Conservation (phyloP, 2,113 vertebrate species). For the Pomatorhinus ruficollis region DNA sequence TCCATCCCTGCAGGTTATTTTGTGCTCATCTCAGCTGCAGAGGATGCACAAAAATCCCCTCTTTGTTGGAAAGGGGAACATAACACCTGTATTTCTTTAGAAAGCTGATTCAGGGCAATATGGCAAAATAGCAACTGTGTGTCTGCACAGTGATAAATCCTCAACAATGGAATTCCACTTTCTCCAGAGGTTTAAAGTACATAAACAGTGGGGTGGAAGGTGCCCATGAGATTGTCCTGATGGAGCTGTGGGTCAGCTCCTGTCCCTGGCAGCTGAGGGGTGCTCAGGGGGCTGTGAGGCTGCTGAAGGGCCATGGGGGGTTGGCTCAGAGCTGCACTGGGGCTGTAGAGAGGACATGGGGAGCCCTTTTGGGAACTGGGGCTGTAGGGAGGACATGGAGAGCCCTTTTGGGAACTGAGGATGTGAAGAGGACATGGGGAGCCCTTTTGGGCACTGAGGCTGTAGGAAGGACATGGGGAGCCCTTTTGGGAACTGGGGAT, state of each 20-base stretch:
- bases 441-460: accelerated
- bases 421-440: background rate
- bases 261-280: background rate
- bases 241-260: background rate
- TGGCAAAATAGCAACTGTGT: background rate
- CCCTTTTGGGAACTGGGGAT: background rate
- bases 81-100: background rate
- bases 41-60: background rate
- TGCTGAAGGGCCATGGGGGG: accelerated
- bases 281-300: background rate
- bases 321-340: background rate
- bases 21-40: background rate
- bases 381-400: too few species aligned
- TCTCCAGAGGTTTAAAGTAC: background rate
- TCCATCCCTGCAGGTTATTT: background rate
- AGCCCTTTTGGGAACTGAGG: background rate
- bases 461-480: background rate
- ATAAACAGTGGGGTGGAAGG: background rate
- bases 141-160: background rate
- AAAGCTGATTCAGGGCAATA: background rate
- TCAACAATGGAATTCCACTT: background rate
- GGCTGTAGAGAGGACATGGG: background rate
- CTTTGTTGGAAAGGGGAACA: background rate
- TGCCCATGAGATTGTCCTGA: background rate
- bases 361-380: accelerated